phyloP scores from a whole-genome alignment of 2,797 vertebrate species.

The Poecilia picta region DNA sequence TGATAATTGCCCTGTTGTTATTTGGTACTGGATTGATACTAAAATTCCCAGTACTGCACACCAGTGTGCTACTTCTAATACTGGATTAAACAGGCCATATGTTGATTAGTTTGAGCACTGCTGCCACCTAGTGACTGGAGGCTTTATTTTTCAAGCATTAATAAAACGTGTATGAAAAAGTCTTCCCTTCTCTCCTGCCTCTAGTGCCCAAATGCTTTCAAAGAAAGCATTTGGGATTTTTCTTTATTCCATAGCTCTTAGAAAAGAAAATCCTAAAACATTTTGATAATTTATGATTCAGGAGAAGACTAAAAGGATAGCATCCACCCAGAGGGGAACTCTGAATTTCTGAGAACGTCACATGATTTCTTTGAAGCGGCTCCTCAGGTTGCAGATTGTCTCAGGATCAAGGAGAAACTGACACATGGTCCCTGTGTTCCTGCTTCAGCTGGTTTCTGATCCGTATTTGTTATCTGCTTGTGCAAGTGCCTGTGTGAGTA shows the following conservation, averaged over 20 bases:
- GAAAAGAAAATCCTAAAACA: slow-evolving; percentile 27
- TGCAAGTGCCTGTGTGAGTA: slow-evolving; percentile 19
- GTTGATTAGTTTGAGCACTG: too few species aligned
- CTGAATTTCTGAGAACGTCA: slow-evolving; percentile 42
- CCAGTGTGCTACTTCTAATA: too few species aligned
- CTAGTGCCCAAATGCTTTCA: neutral
- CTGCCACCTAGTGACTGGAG: too few species aligned
- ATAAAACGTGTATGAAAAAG: too few species aligned
- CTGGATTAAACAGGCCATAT: too few species aligned
- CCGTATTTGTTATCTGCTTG: slow-evolving; percentile 47
- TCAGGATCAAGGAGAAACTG: slow-evolving; percentile 49
- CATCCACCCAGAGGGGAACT: slow-evolving; percentile 41
- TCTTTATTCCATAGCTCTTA: slow-evolving; percentile 7
- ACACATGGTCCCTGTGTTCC: slow-evolving; percentile 48
- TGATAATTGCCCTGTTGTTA: too few species aligned
- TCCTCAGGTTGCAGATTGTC: slow-evolving; percentile 49
- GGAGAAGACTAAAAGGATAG: slow-evolving; percentile 33
- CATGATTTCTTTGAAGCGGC: slow-evolving; percentile 51
- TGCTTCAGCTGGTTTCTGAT: slow-evolving; percentile 39
- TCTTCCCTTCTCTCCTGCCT: too few species aligned
- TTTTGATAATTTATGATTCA: slow-evolving; percentile 58
- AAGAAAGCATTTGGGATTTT: slow-evolving; percentile 4
- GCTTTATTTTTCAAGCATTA: too few species aligned
- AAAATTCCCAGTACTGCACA: too few species aligned
- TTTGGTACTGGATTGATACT: too few species aligned